These are phyloP conservation scores for Erpobdella octoculata DNA, from an alignment of 2,888 invertebrate genomes.

Conservation along the genomic window DNA sequence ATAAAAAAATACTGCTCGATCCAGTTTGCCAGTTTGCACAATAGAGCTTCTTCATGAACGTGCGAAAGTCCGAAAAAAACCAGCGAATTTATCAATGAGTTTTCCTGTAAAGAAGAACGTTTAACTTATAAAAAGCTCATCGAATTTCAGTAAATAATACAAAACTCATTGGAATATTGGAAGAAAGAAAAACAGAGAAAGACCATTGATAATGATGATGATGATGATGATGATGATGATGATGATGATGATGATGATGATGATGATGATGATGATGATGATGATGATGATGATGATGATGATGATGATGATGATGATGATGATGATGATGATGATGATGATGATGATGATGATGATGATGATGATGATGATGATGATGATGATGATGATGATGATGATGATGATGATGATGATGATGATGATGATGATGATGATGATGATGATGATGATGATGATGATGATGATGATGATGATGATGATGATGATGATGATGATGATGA, in stretches of 20 bases:
- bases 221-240: neutral
- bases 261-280: neutral
- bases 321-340: neutral
- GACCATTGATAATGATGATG: neutral
- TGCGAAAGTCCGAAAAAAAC: no score
- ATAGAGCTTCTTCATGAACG: no score
- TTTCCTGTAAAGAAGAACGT: no score
- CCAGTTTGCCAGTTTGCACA: no score
- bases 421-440: neutral
- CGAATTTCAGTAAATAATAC: no score
- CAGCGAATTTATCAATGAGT: no score
- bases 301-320: neutral
- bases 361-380: neutral
- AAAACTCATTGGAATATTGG: no score
- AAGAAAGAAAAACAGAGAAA: no score
- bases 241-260: neutral
- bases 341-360: neutral
- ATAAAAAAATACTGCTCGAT: no score
- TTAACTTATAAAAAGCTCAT: no score
- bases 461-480: neutral
- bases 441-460: neutral
- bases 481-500: neutral
- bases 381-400: neutral
- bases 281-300: neutral
- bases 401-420: neutral